Base-by-base conservation (phyloP, 2,113 vertebrate species). In the Phalacrocorax carbo region DNA sequence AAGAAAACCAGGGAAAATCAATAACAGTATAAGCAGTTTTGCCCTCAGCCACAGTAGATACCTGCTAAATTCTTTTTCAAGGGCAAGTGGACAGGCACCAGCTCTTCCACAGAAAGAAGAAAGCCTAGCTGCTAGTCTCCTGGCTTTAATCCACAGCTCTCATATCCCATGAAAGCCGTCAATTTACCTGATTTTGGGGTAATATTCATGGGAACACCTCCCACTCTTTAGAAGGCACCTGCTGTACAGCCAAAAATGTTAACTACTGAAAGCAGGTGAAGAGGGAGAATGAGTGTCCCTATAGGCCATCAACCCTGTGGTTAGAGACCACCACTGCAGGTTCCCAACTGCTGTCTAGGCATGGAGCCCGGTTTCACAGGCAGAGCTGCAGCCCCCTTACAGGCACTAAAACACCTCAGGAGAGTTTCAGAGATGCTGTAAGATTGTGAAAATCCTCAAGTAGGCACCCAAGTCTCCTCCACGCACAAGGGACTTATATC, bases 1-100 rank as follows among this genome's bases (percentile, higher is more conserved):
- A 73, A 87, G 55, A 57, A 85, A 84, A 54, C 9, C 19, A 61
- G 40, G 22, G 34, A 85, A 95, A 94, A 78, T 60, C 6, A 15
- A 13, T 25, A 81, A 55, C 13, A 48, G 13, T 15, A 60, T 44
- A 29, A 88, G 65, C 20, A 66, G 30, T 70, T 93, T 75, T 82
- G 25, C 44, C 77, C 52, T 72, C 30, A 52, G 69, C 22, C 36
- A 8, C 3, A 55, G 57, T 18, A 58, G 64, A 54, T 69, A 16
- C 16, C 36, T 70, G 36, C 46, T 66, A 52, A 40, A 0, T 32
- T 82, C 71, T 66, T 83, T 40, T 23, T 10, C 52, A 25, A 78
- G 34, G 34, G 48, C 14, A 29, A 79, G 17, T 10, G 34, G 46
- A 77, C 68, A 48, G 73, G 40, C 27, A 36, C 7, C 0, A 0